Conservation (phyloP, 2,113 vertebrate species). For the Chamaetylas fuelleborni region DNA sequence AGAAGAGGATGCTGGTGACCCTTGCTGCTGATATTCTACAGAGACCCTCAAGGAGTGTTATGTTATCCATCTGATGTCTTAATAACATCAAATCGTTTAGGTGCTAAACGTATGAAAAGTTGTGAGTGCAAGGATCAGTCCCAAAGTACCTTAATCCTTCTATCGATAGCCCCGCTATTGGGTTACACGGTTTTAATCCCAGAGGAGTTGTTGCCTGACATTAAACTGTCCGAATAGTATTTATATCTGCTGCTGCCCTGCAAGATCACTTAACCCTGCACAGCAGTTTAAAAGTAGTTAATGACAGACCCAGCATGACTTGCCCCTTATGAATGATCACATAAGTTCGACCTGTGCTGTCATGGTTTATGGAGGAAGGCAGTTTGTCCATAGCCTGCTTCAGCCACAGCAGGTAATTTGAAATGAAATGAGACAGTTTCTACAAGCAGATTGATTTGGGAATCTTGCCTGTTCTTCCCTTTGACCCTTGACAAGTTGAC, state of each 20-base stretch:
- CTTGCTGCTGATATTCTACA: neutral
- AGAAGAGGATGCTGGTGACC: neutral
- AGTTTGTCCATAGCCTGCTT: slow-evolving; percentile 81
- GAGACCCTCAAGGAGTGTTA: neutral
- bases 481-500: slow-evolving; percentile 90
- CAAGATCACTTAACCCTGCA: slow-evolving; percentile 84
- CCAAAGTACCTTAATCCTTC: slow-evolving; percentile 79
- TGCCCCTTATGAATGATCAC: slow-evolving; percentile 84
- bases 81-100: neutral
- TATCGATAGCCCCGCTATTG: slow-evolving; percentile 76
- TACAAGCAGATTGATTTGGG: slow-evolving; percentile 91
- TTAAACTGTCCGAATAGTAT: slow-evolving; percentile 98
- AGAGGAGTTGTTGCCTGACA: slow-evolving; percentile 89
- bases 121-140: neutral
- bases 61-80: neutral
- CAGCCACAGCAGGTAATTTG: slow-evolving; percentile 84
- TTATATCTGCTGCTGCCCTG: slow-evolving; percentile 84
- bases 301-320: slow-evolving; percentile 78
- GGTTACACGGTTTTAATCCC: slow-evolving; percentile 94
- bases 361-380: slow-evolving; percentile 86
- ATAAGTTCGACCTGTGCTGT: slow-evolving; percentile 82
- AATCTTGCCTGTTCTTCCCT: slow-evolving; percentile 84
- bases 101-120: neutral
- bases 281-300: slow-evolving; percentile 90
- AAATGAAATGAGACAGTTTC: slow-evolving; percentile 89